Evolutionary conservation across 2,113 vertebrate genomes (phyloP), one percentile per base, ranked within the genome.

Genomic region (Austrofundulus limnaeus): DNA sequence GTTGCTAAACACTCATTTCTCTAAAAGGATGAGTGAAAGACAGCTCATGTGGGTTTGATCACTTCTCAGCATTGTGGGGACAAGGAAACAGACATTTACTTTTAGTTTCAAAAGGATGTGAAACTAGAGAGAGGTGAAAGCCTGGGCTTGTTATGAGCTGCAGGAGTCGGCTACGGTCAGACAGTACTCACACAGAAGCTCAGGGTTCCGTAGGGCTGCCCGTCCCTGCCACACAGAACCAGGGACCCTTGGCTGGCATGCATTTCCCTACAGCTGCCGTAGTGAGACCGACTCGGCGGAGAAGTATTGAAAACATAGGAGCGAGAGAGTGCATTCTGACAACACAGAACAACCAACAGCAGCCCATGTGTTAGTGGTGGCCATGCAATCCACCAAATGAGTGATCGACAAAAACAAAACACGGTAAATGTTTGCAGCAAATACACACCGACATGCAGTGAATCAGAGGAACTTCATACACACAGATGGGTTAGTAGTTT

Each of bases 251-350:
- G 96, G 94, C 96, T 96, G 94, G 93, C 93, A 93, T 92, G 94
- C 93, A 97, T 92, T 81, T 94, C 96, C 91, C 95, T 96, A 96
- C 91, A 94, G 94, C 95, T 95, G 94, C 94, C 91, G 94, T 90
- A 95, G 91, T 93, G 93, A 93, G 94, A 92, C 90, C 87, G 94
- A 94, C 94, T 94, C 92, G 95, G 92, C 80, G 94, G 93, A 88
- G 93, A 90, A 42, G 91, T 93, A 95, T 92, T 91, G 94, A 93
- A 94, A 94, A 95, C 96, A 98, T 93, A 95, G 94, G 97, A 98
- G 92, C 95, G 92, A 93, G 96, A 99, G 92, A 98, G 94, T 89
- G 92, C 89, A 72, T 90, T 99, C 97, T 99, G 93, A 71, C 37
- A 58, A 77, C 59, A 79, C 5, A 57, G 66, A 46, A 50, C 58